phyloP scores from a whole-genome alignment of 1,140 invertebrate genomes.

The Trichonephila clavipes region DNA sequence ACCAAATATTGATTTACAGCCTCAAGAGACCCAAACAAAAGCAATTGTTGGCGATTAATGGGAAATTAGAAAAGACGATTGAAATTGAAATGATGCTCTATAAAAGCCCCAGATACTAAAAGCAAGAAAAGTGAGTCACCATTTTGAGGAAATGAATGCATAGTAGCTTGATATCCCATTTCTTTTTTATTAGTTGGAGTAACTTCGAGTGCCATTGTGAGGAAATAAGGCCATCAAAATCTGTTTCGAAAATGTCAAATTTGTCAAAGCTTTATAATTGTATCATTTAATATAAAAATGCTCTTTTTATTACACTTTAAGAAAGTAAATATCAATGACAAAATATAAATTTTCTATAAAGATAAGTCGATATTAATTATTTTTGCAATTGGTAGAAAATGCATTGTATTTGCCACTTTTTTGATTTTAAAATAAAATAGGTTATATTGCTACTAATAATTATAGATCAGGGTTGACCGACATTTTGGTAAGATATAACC shows the following conservation, averaged over 20 bases:
- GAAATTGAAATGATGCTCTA: neutral
- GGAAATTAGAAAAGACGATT: neutral
- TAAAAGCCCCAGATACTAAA: neutral
- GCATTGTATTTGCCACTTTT: no score
- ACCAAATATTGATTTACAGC: neutral
- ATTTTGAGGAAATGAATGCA: neutral
- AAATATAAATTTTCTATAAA: no score
- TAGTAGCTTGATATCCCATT: neutral
- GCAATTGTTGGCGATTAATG: neutral
- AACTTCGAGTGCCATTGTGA: neutral
- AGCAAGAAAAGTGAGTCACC: neutral
- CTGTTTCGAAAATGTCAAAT: neutral
- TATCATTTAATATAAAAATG: no score
- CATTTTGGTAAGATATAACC: no score
- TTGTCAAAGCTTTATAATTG: neutral
- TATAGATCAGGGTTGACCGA: no score
- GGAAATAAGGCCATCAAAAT: neutral
- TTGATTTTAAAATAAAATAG: no score
- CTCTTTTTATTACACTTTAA: no score
- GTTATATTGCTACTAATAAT: no score
- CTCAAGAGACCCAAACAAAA: neutral
- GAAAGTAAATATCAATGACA: no score
- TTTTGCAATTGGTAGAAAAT: no score
- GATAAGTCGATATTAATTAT: no score
- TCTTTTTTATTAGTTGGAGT: neutral